Conservation (phyloP, 2,888 invertebrate species). For the Tipula helvola region DNA sequence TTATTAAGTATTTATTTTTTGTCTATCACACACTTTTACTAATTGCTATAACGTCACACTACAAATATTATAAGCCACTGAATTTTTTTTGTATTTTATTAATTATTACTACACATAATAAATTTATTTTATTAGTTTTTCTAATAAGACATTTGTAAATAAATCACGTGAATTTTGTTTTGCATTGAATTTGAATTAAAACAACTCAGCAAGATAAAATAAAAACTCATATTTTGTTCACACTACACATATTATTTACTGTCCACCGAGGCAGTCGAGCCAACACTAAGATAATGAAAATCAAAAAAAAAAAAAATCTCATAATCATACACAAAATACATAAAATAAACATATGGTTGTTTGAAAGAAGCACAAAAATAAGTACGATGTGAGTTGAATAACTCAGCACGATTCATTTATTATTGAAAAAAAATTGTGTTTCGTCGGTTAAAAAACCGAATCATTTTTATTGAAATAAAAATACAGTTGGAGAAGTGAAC, state of each 20-base stretch:
- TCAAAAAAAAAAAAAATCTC: background rate
- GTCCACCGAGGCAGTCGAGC: slow-evolving; percentile 15
- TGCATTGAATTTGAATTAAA: background rate
- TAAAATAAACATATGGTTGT: background rate
- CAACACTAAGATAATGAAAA: slow-evolving; percentile 15
- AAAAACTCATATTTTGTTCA: background rate
- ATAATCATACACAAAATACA: background rate
- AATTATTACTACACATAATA: background rate
- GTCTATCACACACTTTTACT: background rate
- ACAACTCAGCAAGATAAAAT: background rate
- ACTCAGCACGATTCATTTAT: background rate
- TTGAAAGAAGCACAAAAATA: background rate
- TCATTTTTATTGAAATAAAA: background rate
- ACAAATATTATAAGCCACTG: background rate
- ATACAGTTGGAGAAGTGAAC: background rate
- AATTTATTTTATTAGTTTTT: background rate
- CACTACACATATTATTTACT: background rate
- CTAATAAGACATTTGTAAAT: background rate
- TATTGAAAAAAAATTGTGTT: background rate
- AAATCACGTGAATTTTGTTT: background rate
- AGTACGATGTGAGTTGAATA: background rate
- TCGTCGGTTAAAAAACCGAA: background rate
- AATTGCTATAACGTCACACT: background rate
- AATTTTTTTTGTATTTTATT: background rate
- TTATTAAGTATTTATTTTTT: background rate